Evolutionary conservation across 2,797 vertebrate species (phyloP), one percentile per base, ranked within the genome.

Genomic region (Poeciliopsis paucimaculata): DNA sequence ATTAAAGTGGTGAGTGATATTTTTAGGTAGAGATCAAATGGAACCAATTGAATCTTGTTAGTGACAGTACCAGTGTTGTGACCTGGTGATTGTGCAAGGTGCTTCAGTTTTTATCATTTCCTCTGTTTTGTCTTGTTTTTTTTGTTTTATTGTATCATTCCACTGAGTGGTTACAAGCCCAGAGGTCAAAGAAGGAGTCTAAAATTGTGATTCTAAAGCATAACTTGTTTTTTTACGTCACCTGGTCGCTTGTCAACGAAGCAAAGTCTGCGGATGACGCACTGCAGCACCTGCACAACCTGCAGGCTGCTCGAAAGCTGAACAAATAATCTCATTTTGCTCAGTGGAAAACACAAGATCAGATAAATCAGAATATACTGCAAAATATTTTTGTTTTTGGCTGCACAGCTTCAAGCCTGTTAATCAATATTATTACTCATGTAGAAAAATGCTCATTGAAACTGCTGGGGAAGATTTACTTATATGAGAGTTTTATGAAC

Each of bases 1-100:
- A 96, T 96, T 81, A 95, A 96, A 87, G 94, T 96, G 94, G 95
- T 96, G 88, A 81, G 94, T 91, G 73, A 75, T 77, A 51, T 75
- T 86, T 81, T 80, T 81, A 85, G 74, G 4, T 7, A 41, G 11
- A 66, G 3, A 76, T 80, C 28, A 18, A 62, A 79, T 72, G 12
- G 43, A 66, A 23, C 13, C 70, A 75, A 73, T 51, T 78, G 77
- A 81, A 72, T 83, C 76, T 60, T 62, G 68, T 62, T 84, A 70
- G 66, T 28, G 60, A 84, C 73, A 84, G 72, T 75, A 72, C 83
- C 82, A 86, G 41, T 83, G 47, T 84, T 84, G 41, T 45, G 76
- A 82, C 71, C 43, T 9, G 23, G 80, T 82, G 66, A 47, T 73
- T 13, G 77, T 15, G 1, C 49, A 45, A 77, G 47, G 53, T 9